A percentile compares a stretch with the other conserved stretches of the same genome.
phyloP scores from a whole-genome alignment of 2,797 vertebrate genomes.

The Chelon labrosus region DNA sequence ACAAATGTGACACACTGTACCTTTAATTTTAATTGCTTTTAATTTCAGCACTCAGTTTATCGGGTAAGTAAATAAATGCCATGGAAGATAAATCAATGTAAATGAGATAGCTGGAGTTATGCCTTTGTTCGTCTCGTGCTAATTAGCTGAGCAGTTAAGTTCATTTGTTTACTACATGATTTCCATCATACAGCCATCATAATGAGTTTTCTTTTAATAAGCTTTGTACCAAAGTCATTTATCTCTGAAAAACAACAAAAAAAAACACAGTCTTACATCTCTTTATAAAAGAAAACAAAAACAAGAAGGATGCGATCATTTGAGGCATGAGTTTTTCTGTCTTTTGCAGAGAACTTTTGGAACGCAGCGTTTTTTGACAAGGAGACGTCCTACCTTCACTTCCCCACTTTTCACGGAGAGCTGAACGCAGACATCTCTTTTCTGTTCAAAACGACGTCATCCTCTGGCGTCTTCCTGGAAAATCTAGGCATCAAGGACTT shows the following conservation, averaged over 20 bases:
- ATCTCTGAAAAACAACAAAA: background rate
- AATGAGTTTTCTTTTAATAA: slow-evolving; percentile 59
- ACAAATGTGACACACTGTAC: slow-evolving; percentile 36
- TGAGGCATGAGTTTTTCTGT: slow-evolving; percentile 3
- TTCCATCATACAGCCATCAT: slow-evolving; percentile 57
- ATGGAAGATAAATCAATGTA: slow-evolving; percentile 59
- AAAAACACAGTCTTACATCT: slow-evolving; percentile 1
- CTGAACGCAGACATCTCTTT: slow-evolving; percentile 95
- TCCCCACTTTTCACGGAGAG: slow-evolving; percentile 95
- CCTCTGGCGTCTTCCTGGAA: slow-evolving; percentile 95
- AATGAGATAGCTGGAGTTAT: slow-evolving; percentile 57
- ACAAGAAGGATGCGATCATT: background rate
- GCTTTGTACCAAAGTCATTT: slow-evolving; percentile 36
- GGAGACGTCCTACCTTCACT: slow-evolving; percentile 94
- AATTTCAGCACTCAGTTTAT: slow-evolving; percentile 57
- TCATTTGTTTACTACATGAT: slow-evolving; percentile 69
- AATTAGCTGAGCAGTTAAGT: slow-evolving; percentile 70
- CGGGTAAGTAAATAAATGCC: slow-evolving; percentile 42
- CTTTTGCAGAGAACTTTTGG: slow-evolving; percentile 89
- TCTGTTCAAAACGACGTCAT: slow-evolving; percentile 95
- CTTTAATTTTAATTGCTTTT: slow-evolving; percentile 49
- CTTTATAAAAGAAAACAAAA: background rate
- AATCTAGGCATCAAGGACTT: slow-evolving; percentile 97
- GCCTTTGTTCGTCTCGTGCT: slow-evolving; percentile 57
- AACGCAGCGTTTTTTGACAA: slow-evolving; percentile 95